phyloP scores from a whole-genome alignment of 2,113 vertebrate genomes.

The Polypterus senegalus region DNA sequence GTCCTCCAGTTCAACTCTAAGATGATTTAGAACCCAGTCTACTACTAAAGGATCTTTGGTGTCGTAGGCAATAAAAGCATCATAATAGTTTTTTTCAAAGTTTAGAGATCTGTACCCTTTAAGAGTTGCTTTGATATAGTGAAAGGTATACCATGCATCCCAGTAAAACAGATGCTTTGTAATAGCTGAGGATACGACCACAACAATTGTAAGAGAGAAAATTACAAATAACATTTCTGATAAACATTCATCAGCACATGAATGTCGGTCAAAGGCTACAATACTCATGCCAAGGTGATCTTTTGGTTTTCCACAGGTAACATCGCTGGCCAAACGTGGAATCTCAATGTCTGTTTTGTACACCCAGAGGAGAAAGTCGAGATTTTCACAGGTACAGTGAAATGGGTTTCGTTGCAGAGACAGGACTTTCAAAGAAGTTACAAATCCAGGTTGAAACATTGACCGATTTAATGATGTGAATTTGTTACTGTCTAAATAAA shows the following conservation, averaged over 20 bases:
- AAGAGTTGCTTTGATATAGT: slow-evolving; percentile 14
- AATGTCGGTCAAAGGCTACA: slow-evolving; percentile 16
- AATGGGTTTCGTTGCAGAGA: slow-evolving; percentile 28
- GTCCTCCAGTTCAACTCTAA: slow-evolving; percentile 26
- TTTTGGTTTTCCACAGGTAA: slow-evolving; percentile 23
- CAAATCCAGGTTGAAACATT: slow-evolving; percentile 14
- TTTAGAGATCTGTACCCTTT: slow-evolving; percentile 15
- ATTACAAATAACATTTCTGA: slow-evolving; percentile 18
- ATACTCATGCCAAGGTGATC: slow-evolving; percentile 20
- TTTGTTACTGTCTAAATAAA: slow-evolving; percentile 28
- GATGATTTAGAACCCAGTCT: slow-evolving; percentile 20
- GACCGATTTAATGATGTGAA: slow-evolving; percentile 28
- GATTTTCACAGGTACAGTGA: slow-evolving; percentile 26
- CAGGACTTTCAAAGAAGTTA: slow-evolving; percentile 16
- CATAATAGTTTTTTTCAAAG: slow-evolving; percentile 18
- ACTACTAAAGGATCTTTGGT: slow-evolving; percentile 22
- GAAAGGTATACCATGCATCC: slow-evolving; percentile 21
- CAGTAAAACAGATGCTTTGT: slow-evolving; percentile 29
- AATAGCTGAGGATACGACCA: slow-evolving; percentile 15
- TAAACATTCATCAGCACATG: slow-evolving; percentile 19
- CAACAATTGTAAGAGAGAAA: slow-evolving; percentile 22
- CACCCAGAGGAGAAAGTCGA: slow-evolving; percentile 28
- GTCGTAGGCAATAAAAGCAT: slow-evolving; percentile 24
- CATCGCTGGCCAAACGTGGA: slow-evolving; percentile 21
- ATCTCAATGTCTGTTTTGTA: slow-evolving; percentile 24